Conservation (phyloP, 2,797 vertebrate species). For the Picus viridis region DNA sequence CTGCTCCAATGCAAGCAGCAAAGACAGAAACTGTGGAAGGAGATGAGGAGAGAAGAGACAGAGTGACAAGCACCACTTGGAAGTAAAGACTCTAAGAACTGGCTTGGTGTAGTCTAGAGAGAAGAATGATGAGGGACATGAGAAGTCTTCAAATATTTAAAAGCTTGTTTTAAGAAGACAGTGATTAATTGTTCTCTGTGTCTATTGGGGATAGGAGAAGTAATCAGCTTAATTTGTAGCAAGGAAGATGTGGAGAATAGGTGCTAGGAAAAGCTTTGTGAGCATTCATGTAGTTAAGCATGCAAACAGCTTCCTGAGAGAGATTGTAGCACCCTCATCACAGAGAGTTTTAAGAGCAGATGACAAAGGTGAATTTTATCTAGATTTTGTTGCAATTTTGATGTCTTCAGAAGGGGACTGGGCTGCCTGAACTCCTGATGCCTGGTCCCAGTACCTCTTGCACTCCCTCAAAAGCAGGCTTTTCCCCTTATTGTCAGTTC, state of each 20-base stretch:
- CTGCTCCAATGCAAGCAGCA: not conserved
- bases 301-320: slow-evolving; percentile 13
- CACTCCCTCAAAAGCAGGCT: not conserved
- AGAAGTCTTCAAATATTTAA: slow-evolving; percentile 36
- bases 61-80: fast-evolving
- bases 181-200: slow-evolving; percentile 55
- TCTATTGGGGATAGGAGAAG: slow-evolving; percentile 19
- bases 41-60: not conserved
- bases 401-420: not conserved
- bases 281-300: slow-evolving; percentile 16
- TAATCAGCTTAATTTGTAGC: slow-evolving; percentile 61
- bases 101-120: not conserved
- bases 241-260: slow-evolving; percentile 42
- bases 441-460: not conserved
- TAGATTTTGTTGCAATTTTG: not conserved
- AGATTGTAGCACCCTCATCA: not conserved
- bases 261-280: slow-evolving; percentile 34
- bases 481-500: not conserved
- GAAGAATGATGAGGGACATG: not conserved
- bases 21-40: not conserved
- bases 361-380: not conserved
- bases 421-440: not conserved
- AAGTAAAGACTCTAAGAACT: not conserved
- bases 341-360: not conserved
- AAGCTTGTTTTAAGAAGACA: slow-evolving; percentile 58